These are phyloP conservation scores for Periophthalmus magnuspinnatus DNA, from an alignment of 2,797 vertebrate genomes.

Conservation along the genomic window DNA sequence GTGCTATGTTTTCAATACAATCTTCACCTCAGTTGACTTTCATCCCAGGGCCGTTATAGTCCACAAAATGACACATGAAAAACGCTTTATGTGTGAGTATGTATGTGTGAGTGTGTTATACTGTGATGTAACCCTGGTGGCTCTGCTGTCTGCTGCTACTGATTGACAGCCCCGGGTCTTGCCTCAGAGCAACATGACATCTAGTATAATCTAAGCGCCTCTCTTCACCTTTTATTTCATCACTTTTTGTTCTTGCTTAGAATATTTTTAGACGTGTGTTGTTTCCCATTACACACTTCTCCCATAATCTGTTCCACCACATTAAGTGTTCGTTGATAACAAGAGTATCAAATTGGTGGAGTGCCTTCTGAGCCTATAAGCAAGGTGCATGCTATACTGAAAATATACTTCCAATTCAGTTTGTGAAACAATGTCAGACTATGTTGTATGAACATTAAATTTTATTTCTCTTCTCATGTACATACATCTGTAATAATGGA, in stretches of 20 bases:
- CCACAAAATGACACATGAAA: conserved; percentile 38
- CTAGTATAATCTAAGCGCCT: conserved; percentile 50
- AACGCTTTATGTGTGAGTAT: conserved; percentile 20
- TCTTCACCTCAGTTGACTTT: conserved; percentile 12
- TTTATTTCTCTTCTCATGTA: neutral
- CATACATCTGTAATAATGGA: neutral
- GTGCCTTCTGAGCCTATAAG: neutral
- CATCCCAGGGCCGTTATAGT: conserved; percentile 9
- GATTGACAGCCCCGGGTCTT: conserved; percentile 56
- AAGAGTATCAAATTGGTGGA: neutral
- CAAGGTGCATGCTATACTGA: neutral
- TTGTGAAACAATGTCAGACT: conserved; percentile 18
- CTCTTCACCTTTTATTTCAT: conserved; percentile 37
- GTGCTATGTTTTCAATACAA: neutral
- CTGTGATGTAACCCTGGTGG: conserved; percentile 58
- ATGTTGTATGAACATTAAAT: neutral
- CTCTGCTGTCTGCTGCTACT: conserved; percentile 36
- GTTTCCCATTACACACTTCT: conserved; percentile 18
- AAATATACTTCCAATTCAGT: conserved; percentile 14
- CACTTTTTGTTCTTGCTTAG: conserved; percentile 27
- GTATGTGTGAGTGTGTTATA: conserved; percentile 52
- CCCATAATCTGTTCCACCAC: neutral
- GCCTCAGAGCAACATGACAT: conserved; percentile 46
- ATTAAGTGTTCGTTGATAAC: neutral
- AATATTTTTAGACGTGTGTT: conserved; percentile 9